Conservation (phyloP, 1,140 invertebrate species). For the Caerostris extrusa region DNA sequence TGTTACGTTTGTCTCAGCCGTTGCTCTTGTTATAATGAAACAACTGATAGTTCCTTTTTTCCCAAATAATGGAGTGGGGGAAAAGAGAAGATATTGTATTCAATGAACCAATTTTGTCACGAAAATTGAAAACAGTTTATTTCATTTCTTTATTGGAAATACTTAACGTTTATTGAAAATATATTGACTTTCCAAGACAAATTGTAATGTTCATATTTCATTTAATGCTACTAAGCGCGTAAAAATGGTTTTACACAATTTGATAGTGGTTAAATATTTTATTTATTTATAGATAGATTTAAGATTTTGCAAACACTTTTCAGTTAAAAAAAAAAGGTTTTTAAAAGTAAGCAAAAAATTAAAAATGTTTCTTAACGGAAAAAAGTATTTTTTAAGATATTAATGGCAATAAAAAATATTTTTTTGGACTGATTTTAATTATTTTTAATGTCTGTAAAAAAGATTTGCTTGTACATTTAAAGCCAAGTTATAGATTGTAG, state of each 20-base stretch:
- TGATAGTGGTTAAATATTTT: no score
- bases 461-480: no score
- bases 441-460: no score
- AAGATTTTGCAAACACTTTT: no score
- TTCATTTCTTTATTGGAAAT: slow-evolving; percentile 24
- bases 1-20: slow-evolving; percentile 8
- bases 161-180: slow-evolving; percentile 13
- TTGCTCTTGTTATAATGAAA: slow-evolving; percentile 33
- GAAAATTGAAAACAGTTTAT: slow-evolving; percentile 9
- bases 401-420: no score
- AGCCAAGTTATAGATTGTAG: no score
- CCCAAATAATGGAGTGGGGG: background rate
- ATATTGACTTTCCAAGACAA: background rate
- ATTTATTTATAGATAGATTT: no score
- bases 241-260: background rate
- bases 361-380: no score
- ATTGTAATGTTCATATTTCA: background rate
- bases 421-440: no score
- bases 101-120: slow-evolving; percentile 33
- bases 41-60: slow-evolving; percentile 39
- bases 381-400: no score
- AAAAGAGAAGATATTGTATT: slow-evolving; percentile 31
- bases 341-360: no score
- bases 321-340: no score
- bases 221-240: background rate